A percentile compares a stretch with the other conserved stretches of the same genome.
These are phyloP conservation scores for Cliona cf. orientalis DNA, from an alignment of 37 sponge, comb jelly and placozoan species.

Conservation along the genomic window DNA sequence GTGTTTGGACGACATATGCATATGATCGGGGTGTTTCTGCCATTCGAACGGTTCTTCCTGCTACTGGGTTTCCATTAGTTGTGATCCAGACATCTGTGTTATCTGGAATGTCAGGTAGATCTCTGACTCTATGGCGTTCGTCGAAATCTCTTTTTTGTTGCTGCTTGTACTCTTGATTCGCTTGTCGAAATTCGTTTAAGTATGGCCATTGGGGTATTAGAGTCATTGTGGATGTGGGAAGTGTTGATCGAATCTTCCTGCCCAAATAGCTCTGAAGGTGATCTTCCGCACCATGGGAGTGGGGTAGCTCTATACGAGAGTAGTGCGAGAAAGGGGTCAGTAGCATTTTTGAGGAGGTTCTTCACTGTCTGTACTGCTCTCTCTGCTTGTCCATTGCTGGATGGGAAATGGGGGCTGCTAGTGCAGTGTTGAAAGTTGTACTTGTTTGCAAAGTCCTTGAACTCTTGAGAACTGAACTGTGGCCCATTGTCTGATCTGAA, in stretches of 20 bases:
- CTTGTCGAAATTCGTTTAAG: slow-evolving; percentile 10
- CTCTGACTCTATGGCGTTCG: too few relatives aligned
- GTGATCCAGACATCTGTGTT: too few relatives aligned
- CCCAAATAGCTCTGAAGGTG: slow-evolving; percentile 67
- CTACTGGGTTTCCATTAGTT: too few relatives aligned
- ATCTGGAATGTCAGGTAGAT: too few relatives aligned
- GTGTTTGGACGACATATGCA: too few relatives aligned
- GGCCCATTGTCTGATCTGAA: slow-evolving; percentile 19
- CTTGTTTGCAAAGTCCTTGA: neutral
- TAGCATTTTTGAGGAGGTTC: neutral
- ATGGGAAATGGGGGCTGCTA: neutral
- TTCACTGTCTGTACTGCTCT: slow-evolving; percentile 14
- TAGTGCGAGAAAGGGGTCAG: slow-evolving; percentile 14
- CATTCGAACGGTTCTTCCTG: too few relatives aligned
- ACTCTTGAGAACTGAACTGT: slow-evolving; percentile 11
- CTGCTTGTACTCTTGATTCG: neutral
- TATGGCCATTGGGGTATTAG: slow-evolving; percentile 50
- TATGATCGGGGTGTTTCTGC: too few relatives aligned
- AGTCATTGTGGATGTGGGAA: neutral
- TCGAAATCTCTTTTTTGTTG: too few relatives aligned
- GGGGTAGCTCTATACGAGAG: slow-evolving; percentile 39
- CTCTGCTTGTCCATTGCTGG: slow-evolving; percentile 29
- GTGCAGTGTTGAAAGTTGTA: neutral
- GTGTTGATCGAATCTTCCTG: slow-evolving; percentile 16
- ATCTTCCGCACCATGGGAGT: slow-evolving; percentile 50